phyloP scores from a whole-genome alignment of 2,797 vertebrate species.

The Eidolon dupreanum region DNA sequence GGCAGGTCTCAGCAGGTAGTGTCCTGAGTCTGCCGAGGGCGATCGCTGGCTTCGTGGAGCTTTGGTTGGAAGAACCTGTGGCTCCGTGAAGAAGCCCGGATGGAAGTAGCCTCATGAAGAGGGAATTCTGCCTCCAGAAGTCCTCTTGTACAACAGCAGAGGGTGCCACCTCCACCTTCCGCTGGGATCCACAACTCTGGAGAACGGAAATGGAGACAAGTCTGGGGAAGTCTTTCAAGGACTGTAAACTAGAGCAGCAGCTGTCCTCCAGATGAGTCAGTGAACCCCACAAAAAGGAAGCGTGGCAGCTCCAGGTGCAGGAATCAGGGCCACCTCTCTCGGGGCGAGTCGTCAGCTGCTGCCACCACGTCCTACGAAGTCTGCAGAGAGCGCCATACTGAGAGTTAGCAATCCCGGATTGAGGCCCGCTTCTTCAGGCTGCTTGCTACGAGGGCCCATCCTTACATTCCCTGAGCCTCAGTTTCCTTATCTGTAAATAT shows the following conservation, averaged over 20 bases:
- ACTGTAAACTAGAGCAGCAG: not conserved
- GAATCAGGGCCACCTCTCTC: not conserved
- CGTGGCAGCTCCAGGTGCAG: rapidly evolving
- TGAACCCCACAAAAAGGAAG: not conserved
- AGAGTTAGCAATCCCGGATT: not conserved
- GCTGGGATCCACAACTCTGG: not conserved
- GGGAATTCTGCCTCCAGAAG: not conserved
- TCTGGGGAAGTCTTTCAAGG: not conserved
- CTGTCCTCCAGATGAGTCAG: not conserved
- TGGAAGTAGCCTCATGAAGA: rapidly evolving
- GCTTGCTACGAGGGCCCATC: not conserved
- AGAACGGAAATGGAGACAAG: not conserved
- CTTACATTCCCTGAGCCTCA: not conserved
- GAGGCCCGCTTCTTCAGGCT: not conserved
- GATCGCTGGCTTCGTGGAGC: not conserved
- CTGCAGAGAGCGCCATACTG: rapidly evolving
- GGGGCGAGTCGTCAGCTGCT: not conserved
- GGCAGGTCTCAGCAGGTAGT: not conserved
- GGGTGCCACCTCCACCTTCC: not conserved
- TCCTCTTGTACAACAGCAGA: not conserved
- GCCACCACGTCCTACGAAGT: not conserved
- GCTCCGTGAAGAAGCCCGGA: not conserved
- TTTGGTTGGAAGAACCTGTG: not conserved
- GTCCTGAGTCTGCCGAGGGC: not conserved
- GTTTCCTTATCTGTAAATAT: not conserved